Evolutionary conservation across 2,888 invertebrate genomes (phyloP).

Genomic region (Gnatocerus cornutus): DNA sequence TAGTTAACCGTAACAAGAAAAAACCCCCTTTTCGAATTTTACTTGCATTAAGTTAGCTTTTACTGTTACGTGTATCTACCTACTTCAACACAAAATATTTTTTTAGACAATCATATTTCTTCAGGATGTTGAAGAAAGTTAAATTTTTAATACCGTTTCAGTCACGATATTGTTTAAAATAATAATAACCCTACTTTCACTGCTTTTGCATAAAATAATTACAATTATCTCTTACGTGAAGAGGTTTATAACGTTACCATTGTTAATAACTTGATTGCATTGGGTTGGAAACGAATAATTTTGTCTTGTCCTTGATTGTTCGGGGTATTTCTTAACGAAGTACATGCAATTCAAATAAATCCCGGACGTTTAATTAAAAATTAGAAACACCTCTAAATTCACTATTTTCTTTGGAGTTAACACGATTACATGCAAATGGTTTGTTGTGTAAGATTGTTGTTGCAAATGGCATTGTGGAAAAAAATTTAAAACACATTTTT

Average conservation of each 20-base stretch:
- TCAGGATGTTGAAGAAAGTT: constrained; percentile 8
- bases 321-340: constrained; percentile 20
- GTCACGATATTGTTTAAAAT: constrained; percentile 23
- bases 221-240: constrained; percentile 8
- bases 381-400: constrained; percentile 42
- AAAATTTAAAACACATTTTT: constrained; percentile 18
- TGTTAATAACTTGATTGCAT: constrained; percentile 1
- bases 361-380: constrained; percentile 45
- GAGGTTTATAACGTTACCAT: background rate
- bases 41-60: too few species aligned
- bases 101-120: too few species aligned
- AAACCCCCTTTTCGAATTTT: too few species aligned
- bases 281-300: constrained; percentile 9
- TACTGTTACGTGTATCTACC: background rate
- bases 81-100: background rate
- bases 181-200: constrained; percentile 35
- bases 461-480: constrained; percentile 27
- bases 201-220: constrained; percentile 38
- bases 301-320: constrained; percentile 23
- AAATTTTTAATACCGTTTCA: constrained; percentile 4
- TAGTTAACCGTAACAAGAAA: too few species aligned
- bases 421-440: constrained; percentile 33
- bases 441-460: constrained; percentile 35
- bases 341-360: constrained; percentile 13
- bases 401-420: constrained; percentile 32